phyloP scores from a whole-genome alignment of 2,113 vertebrate genomes.

The Leptobrachium leishanense region DNA sequence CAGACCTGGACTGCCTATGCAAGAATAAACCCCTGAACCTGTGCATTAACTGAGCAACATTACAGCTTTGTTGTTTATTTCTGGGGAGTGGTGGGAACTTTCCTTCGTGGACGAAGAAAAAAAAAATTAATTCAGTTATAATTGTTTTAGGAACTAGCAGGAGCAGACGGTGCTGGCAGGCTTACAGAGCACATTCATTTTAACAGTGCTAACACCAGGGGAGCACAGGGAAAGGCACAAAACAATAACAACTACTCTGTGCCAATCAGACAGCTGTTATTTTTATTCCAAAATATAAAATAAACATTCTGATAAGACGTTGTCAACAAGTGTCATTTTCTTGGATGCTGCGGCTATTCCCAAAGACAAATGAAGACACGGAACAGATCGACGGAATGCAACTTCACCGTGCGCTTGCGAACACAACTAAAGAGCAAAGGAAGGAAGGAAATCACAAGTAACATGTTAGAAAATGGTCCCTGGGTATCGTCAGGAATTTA shows the following conservation, averaged over 20 bases:
- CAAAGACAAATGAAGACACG: neutral
- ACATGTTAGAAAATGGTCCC: slow-evolving; percentile 28
- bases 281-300: neutral
- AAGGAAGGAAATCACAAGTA: slow-evolving; percentile 46
- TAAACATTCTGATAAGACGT: neutral
- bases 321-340: slow-evolving; percentile 2
- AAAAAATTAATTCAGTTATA: slow-evolving; percentile 27
- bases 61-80: neutral
- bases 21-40: too few relatives aligned
- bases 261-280: slow-evolving; percentile 3
- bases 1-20: too few relatives aligned
- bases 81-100: slow-evolving; percentile 42
- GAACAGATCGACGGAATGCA: neutral
- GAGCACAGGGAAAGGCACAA: neutral
- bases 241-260: neutral
- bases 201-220: slow-evolving; percentile 19
- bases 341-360: neutral
- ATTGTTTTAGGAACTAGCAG: slow-evolving; percentile 24
- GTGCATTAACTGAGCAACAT: too few relatives aligned
- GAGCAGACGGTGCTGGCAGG: slow-evolving; percentile 18
- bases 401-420: slow-evolving; percentile 9
- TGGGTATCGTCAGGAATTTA: slow-evolving; percentile 6
- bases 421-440: slow-evolving; percentile 21
- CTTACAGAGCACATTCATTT: neutral
- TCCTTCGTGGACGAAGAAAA: slow-evolving; percentile 9